phyloP scores from a whole-genome alignment of 2,888 invertebrate genomes.

The Microctonus brassicae region DNA sequence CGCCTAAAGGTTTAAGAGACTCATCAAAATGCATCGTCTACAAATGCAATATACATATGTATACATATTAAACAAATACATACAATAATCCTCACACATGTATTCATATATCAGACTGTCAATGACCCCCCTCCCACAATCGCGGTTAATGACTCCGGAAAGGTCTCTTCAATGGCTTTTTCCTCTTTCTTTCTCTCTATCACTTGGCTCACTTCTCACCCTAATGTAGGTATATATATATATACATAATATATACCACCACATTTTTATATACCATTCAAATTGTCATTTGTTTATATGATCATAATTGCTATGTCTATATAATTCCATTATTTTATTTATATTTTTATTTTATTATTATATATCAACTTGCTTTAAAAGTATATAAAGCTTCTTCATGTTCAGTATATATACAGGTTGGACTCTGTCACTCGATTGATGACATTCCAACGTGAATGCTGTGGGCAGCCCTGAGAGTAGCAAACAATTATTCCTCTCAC shows the following conservation, averaged over 20 bases:
- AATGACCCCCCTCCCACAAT: conserved; percentile 27
- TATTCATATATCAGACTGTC: conserved; percentile 10
- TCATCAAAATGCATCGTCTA: conserved; percentile 15
- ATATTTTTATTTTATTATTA: neutral
- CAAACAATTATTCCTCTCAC: conserved; percentile 50
- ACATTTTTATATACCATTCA: neutral
- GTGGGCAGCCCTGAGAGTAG: conserved; percentile 33
- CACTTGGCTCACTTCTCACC: neutral
- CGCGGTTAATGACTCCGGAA: conserved; percentile 32
- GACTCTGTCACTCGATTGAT: conserved; percentile 15
- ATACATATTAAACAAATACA: neutral
- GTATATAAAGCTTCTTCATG: neutral
- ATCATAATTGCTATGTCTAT: neutral
- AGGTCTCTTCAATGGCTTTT: conserved; percentile 27
- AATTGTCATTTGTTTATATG: neutral
- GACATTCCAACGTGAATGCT: conserved; percentile 16
- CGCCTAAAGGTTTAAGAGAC: neutral
- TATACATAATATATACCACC: neutral
- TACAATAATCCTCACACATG: neutral
- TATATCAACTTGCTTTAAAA: neutral
- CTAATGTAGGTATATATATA: no score
- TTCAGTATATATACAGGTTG: neutral
- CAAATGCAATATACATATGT: neutral
- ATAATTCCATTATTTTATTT: neutral
- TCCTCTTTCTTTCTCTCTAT: conserved; percentile 20